Evolutionary conservation across 1,140 invertebrate species (phyloP), one percentile per base, ranked within the genome.

Genomic region (Apis florea): DNA sequence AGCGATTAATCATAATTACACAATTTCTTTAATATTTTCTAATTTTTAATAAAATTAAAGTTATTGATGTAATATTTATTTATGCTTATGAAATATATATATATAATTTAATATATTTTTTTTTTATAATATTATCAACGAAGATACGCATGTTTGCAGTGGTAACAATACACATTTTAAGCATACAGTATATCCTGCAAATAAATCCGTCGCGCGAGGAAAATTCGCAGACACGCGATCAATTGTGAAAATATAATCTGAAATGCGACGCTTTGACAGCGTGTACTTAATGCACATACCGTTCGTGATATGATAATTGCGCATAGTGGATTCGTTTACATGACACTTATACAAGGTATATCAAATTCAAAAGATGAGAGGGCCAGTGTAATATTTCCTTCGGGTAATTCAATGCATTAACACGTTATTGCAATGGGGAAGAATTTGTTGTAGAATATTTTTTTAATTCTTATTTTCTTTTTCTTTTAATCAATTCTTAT

Each of bases 181-280:
- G 26, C 17, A 53, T 24, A 53, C 24, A 19, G 9, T 26, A 6
- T 26, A 47, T 21, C 21, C 47, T 5, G 51, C 11, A 47, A 56
- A 47, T 53, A 75, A 59, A 47, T 40, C 24, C 56, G 51, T 51
- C 49, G 1, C 24, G 26, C 26, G 49, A n/a, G 15, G 19, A 56
- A 76, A 56, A 54, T 66, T 66, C 13, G 26, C 49, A 47, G 49
- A 53, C 49, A 40, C 15, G 19, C 31, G 51, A 76, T 76, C 63
- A 67, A 56, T 76, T 67, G 74, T 56, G 26, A 76, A 67, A 76
- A 76, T 67, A 67, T 47, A n/a, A 67, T 67, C 63, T 53, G 63
- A 67, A 76, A 76, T 13, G 73, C 9, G 47, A 64, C 19, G 17
- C 31, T 24, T 10, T 64, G 47, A 74, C 58, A 26, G 24, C 19